phyloP scores from a whole-genome alignment of 2,797 vertebrate genomes.

The Channallabes apus region DNA sequence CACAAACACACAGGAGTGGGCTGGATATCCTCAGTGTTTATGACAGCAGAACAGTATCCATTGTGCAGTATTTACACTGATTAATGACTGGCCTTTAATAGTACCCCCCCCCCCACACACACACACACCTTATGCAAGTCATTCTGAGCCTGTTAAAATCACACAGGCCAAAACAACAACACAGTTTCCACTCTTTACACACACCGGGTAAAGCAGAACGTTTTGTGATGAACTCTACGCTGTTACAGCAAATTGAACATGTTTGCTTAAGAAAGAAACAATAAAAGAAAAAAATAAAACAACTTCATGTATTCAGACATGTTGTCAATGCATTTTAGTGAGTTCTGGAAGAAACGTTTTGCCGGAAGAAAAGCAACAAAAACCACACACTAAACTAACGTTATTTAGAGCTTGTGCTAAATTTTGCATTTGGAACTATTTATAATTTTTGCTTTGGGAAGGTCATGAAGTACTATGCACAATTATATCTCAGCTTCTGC shows the following conservation, averaged over 20 bases:
- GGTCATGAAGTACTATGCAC: neutral
- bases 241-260: conserved; percentile 3
- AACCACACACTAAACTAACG: neutral
- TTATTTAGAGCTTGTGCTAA: neutral
- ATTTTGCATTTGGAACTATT: neutral
- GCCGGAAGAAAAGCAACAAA: neutral
- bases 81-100: conserved; percentile 44
- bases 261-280: neutral
- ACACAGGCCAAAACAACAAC: neutral
- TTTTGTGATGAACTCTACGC: neutral
- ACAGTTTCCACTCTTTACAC: neutral
- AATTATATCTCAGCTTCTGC: neutral
- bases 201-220: conserved; percentile 2
- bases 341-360: neutral
- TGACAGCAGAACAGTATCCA: conserved; percentile 39
- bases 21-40: conserved; percentile 45
- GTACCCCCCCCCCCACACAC: conserved; percentile 34
- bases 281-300: neutral
- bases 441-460: neutral
- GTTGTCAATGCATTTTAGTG: neutral
- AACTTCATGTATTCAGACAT: neutral
- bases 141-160: conserved; percentile 18
- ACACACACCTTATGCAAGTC: conserved; percentile 43
- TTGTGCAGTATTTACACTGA: conserved; percentile 44
- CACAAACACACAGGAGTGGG: conserved; percentile 8